These are phyloP conservation scores for Meleagris gallopavo DNA, from an alignment of 2,113 vertebrate species.

Conservation along the genomic window DNA sequence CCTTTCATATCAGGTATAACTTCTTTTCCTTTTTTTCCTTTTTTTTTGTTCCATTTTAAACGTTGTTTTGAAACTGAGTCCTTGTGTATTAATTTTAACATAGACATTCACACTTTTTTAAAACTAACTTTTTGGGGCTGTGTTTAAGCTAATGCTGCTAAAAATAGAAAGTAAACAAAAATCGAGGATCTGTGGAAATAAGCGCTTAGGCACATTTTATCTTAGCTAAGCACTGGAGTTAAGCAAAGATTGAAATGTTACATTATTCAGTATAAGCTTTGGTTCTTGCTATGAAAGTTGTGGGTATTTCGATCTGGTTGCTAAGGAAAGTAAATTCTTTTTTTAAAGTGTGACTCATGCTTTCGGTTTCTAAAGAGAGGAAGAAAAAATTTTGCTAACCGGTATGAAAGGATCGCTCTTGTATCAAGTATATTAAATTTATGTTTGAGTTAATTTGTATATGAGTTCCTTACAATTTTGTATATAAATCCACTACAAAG, in stretches of 20 bases:
- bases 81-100: slow-evolving; percentile 63
- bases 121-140: slow-evolving; percentile 62
- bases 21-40: slow-evolving; percentile 64
- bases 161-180: slow-evolving; percentile 66
- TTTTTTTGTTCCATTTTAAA: slow-evolving; percentile 54
- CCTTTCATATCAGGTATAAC: slow-evolving; percentile 81
- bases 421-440: slow-evolving; percentile 13
- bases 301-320: slow-evolving; percentile 54
- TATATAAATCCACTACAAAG: slow-evolving; percentile 41
- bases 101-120: slow-evolving; percentile 60
- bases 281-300: slow-evolving; percentile 64
- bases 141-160: slow-evolving; percentile 66
- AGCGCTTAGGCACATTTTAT: slow-evolving; percentile 41
- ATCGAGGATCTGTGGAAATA: background rate
- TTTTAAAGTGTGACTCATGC: slow-evolving; percentile 61
- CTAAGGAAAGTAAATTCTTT: slow-evolving; percentile 68
- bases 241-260: slow-evolving; percentile 19
- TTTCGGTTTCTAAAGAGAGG: slow-evolving; percentile 69
- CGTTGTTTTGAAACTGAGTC: slow-evolving; percentile 46
- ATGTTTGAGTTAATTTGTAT: background rate
- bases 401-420: background rate
- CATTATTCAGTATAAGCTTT: slow-evolving; percentile 52
- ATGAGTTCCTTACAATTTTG: background rate
- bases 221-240: slow-evolving; percentile 44
- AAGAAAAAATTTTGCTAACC: background rate